Conservation (phyloP, 2,888 invertebrate species). For the Diploptera punctata region DNA sequence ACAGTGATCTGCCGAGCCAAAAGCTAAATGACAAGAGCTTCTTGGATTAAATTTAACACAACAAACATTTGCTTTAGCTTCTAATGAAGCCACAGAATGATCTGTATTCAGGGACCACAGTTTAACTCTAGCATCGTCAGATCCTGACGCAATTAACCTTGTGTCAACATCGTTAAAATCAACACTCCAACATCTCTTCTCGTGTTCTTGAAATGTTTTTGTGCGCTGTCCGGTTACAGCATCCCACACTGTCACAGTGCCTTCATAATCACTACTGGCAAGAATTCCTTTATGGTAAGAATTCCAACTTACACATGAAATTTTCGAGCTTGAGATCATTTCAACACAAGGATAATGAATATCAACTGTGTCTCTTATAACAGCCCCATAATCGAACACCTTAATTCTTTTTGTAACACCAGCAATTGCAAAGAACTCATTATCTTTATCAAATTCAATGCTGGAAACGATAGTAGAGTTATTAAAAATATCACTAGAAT, state of each 20-base stretch:
- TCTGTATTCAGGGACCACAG: conserved; percentile 90
- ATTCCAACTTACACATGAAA: conserved; percentile 95
- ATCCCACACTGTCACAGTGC: conserved; percentile 93
- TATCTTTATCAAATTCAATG: conserved; percentile 96
- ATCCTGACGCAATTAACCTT: conserved; percentile 87
- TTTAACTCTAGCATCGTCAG: conserved; percentile 92
- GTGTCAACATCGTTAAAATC: conserved; percentile 94
- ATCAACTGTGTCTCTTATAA: conserved; percentile 85
- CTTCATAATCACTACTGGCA: conserved; percentile 94
- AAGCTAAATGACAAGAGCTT: conserved; percentile 87
- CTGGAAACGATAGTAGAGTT: conserved; percentile 88
- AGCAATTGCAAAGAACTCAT: conserved; percentile 94
- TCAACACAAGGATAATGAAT: conserved; percentile 92
- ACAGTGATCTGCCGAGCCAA: conserved; percentile 96
- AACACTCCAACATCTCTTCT: conserved; percentile 95
- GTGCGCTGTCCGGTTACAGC: conserved; percentile 77
- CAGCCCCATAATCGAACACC: conserved; percentile 87
- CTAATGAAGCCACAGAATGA: conserved; percentile 84
- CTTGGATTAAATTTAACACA: conserved; percentile 91
- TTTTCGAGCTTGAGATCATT: conserved; percentile 91
- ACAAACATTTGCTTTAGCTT: conserved; percentile 94
- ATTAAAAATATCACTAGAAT: conserved; percentile 88
- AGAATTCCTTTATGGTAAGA: conserved; percentile 86
- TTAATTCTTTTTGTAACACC: conserved; percentile 95
- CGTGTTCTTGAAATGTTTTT: conserved; percentile 85